Percentiles rank a stretch among this genome's conserved stretches.
These are phyloP conservation scores for Mormyrus iriodes DNA, from an alignment of 2,113 vertebrate genomes.

Conservation along the genomic window DNA sequence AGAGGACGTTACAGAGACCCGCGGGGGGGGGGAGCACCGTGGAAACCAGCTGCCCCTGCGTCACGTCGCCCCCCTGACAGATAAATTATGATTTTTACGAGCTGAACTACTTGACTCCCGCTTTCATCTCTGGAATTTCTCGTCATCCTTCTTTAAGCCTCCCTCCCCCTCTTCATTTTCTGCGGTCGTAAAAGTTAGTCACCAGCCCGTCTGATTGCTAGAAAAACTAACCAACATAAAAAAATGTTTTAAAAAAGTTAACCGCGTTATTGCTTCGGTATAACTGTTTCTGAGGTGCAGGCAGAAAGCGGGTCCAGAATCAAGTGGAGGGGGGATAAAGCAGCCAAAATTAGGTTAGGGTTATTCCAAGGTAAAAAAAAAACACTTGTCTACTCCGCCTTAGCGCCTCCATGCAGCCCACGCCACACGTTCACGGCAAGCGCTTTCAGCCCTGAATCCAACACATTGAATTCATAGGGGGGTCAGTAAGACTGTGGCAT, in stretches of 20 bases:
- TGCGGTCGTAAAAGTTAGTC: neutral
- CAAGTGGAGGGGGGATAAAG: neutral
- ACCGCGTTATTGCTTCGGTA: neutral
- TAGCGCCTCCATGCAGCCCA: neutral
- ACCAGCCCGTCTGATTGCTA: neutral
- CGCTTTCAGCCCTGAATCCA: neutral
- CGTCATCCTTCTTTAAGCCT: neutral
- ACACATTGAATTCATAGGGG: neutral
- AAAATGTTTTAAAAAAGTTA: neutral
- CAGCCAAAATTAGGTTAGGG: neutral
- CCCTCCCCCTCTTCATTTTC: neutral
- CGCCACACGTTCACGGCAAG: neutral
- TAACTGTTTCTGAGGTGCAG: neutral
- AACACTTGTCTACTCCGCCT: neutral
- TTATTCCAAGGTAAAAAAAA: neutral
- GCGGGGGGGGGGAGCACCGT: neutral
- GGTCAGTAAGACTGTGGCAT: neutral
- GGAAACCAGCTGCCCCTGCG: neutral
- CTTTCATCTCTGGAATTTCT: neutral
- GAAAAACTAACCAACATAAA: neutral
- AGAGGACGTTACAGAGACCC: neutral
- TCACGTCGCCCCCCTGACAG: neutral
- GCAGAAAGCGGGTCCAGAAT: neutral
- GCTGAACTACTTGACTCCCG: neutral
- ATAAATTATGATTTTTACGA: conserved; percentile 14